Base-by-base conservation (phyloP, 2,888 invertebrate species). In the Athalia cordata region DNA sequence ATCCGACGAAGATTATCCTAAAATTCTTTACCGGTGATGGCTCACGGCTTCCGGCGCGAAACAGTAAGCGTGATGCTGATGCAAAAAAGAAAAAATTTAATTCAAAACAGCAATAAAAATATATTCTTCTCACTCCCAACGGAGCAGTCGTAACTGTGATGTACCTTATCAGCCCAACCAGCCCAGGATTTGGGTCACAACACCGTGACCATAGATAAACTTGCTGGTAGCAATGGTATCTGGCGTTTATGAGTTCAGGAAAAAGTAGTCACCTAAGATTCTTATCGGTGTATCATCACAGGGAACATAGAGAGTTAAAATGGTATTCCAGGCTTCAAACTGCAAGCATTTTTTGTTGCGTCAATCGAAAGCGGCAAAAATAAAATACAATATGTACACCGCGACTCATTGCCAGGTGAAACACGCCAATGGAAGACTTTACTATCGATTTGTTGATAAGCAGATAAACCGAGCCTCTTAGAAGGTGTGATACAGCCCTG, bases 361-460 rank as follows among this genome's bases (percentile, higher is more conserved):
- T 45, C 6, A 49, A 66, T 49, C 8, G 7, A 13, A 68, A 68
- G 2, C 15, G 29, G 55, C 5, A 8, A 66, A 13, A 50, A 15
- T 15, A 7, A 50, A 7, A 15, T 7, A 9, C 3, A 50, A 0
- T 49, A 5, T 47, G 9, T 47, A n/a, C 2, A 8, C 15, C 8
- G 49, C 9, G 8, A 50, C 7, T 7, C 13, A 67, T 9, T 6
- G 67, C 50, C 15, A 67, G 49, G 3, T 15, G 50, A n/a, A 50
- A 67, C 13, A 11, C 5, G 55, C n/a, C 43, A 55, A 66, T 29
- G 6, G 47, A 49, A 45, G 47, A 59, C 59, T 57, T 45, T 47
- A 59, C 68, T 59, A 59, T 72, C 72, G 72, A 72, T 72, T 59
- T 72, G 6, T 47, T 59, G 72, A 72, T 72, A 72, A 72, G 57